Evolutionary conservation across 2,113 vertebrate species (phyloP).

Genomic region (Sphaerodactylus townsendi): DNA sequence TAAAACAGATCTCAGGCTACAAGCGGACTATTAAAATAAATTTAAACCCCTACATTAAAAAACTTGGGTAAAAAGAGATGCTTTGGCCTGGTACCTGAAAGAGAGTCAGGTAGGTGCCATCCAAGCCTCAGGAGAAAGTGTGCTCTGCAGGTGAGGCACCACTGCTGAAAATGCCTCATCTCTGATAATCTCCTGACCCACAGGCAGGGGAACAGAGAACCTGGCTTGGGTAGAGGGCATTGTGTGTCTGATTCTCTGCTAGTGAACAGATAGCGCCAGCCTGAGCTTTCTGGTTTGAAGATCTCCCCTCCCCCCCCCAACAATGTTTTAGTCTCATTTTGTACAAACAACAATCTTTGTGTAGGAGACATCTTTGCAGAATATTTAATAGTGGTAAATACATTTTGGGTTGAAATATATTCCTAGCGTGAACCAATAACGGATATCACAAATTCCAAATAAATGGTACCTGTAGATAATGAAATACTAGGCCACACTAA

Average conservation of each 20-base stretch:
- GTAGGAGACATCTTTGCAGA: not conserved
- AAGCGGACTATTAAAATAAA: too few species aligned
- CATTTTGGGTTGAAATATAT: not conserved
- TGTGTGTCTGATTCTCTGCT: not conserved
- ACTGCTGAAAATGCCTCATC: too few species aligned
- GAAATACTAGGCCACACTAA: not conserved
- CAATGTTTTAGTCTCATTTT: not conserved
- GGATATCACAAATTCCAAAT: fast-evolving
- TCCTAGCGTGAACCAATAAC: not conserved
- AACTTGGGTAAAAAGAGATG: too few species aligned
- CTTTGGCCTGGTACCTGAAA: too few species aligned
- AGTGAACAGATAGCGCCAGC: not conserved
- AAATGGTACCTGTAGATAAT: not conserved
- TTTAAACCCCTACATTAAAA: too few species aligned
- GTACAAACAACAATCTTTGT: not conserved
- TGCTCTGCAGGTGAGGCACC: too few species aligned
- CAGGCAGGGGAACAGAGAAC: too few species aligned
- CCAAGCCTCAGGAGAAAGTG: too few species aligned
- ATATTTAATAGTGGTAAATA: not conserved
- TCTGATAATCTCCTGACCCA: too few species aligned
- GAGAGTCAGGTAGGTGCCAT: too few species aligned
- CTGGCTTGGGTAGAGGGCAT: too few species aligned
- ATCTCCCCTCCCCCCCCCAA: fast-evolving
- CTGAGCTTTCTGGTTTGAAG: not conserved
- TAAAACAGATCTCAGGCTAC: too few species aligned